Base-by-base conservation (phyloP, 2,113 vertebrate genomes). In the Dunckerocampus dactyliophorus region DNA sequence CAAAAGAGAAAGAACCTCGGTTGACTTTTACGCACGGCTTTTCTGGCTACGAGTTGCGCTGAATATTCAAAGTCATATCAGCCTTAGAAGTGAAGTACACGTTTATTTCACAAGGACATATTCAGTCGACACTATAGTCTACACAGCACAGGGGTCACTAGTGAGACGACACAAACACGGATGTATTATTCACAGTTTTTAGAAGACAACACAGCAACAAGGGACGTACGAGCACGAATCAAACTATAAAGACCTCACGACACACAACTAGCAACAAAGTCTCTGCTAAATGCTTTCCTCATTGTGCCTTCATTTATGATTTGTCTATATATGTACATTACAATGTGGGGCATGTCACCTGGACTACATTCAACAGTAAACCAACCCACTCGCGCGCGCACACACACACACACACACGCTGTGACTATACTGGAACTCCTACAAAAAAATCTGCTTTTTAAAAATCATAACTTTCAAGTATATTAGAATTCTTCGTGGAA, bases 71-170 rank as follows among this genome's bases (percentile, higher is more conserved):
- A 80, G 49, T 69, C 63, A 75, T 54, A 55, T 73, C 75, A 82
- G 68, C 67, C 66, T 82, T 71, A 74, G 66, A 81, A 79, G 83
- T 84, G 74, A 84, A 86, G 82, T 55, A 86, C 77, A 83, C 80
- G 82, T 90, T 89, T 89, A 90, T 91, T 90, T 82, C 86, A 88
- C 86, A 88, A 77, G 71, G 84, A 91, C 87, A 89, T 17, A 65
- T 84, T 73, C 69, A 80, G 67, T 68, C 85, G 84, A 82, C 52
- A 67, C 79, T 83, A 84, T 24, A 20, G 42, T 74, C 82, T 80
- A 84, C 82, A 87, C 51, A 37, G 78, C 80, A 88, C 86, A 84
- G 69, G 78, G 62, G 70, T 71, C 74, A 84, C 74, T 79, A 88
- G 80, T 85, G 80, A 81, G 82, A 91, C 89, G 84, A 72, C 82